A percentile compares a stretch with the other conserved stretches of the same genome.
phyloP scores from a whole-genome alignment of 2,113 vertebrate species.

The Pseudorectes ferrugineus region DNA sequence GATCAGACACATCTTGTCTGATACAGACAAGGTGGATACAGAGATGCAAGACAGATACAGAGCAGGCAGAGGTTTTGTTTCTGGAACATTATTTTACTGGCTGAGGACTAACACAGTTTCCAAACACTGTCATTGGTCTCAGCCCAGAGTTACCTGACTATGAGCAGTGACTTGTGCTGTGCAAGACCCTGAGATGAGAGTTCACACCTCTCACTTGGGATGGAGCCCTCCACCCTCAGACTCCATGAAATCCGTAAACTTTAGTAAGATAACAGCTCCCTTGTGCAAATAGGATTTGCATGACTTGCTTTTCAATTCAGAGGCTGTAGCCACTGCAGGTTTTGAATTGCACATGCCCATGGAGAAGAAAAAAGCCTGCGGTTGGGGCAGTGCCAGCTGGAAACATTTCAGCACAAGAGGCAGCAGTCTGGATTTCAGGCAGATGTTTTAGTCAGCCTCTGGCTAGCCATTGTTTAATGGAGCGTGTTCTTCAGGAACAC shows the following conservation, averaged over 20 bases:
- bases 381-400: neutral
- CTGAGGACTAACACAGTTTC: neutral
- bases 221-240: neutral
- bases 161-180: neutral
- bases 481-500: rapidly evolving
- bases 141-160: neutral
- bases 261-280: neutral
- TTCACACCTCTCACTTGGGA: neutral
- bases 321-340: neutral
- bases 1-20: neutral
- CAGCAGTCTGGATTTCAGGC: neutral
- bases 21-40: neutral
- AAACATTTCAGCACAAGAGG: neutral
- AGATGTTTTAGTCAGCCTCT: neutral
- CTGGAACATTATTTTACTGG: neutral
- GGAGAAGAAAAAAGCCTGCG: neutral
- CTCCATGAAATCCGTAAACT: neutral
- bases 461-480: neutral
- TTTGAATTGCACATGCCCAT: neutral
- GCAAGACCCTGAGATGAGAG: rapidly evolving
- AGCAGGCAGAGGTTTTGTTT: neutral
- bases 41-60: neutral
- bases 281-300: neutral
- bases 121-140: neutral
- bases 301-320: neutral